Evolutionary conservation across 2,888 invertebrate genomes (phyloP).

Genomic region (Nomada fucata): DNA sequence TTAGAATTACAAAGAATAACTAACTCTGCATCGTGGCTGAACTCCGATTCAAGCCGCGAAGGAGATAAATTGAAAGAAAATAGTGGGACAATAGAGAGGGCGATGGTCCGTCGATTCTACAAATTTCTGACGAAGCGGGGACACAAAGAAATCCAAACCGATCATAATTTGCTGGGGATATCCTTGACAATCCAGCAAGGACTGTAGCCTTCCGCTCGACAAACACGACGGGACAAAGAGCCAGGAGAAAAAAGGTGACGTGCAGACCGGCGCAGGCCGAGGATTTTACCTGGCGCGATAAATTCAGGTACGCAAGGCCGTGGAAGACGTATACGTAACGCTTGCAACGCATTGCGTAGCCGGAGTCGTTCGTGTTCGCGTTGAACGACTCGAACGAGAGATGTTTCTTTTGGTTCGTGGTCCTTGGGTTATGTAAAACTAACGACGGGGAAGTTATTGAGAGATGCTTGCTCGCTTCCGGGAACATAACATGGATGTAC

Average conservation of each 20-base stretch:
- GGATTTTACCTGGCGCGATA: constrained; percentile 74
- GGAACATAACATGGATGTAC: background rate
- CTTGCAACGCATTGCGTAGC: constrained; percentile 64
- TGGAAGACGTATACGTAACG: constrained; percentile 61
- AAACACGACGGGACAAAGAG: constrained; percentile 52
- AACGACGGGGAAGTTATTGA: constrained; percentile 61
- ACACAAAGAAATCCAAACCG: background rate
- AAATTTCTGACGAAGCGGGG: too few relatives aligned
- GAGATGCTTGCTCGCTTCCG: constrained; percentile 45
- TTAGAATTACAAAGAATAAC: too few relatives aligned
- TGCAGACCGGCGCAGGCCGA: constrained; percentile 50
- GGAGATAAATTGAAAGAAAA: too few relatives aligned
- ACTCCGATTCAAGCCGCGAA: too few relatives aligned
- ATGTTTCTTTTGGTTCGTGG: constrained; percentile 45
- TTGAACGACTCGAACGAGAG: constrained; percentile 13
- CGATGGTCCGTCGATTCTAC: too few relatives aligned
- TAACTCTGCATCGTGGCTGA: too few relatives aligned
- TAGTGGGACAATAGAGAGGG: background rate
- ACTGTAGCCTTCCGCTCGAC: constrained; percentile 69
- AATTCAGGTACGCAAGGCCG: constrained; percentile 79
- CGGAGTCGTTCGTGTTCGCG: constrained; percentile 8
- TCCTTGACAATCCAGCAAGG: constrained; percentile 72
- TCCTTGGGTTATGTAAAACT: constrained; percentile 74
- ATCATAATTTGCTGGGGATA: constrained; percentile 43
- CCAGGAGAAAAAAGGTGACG: background rate